These are phyloP conservation scores for Sardina pilchardus DNA, from an alignment of 2,113 vertebrate genomes.

Conservation along the genomic window DNA sequence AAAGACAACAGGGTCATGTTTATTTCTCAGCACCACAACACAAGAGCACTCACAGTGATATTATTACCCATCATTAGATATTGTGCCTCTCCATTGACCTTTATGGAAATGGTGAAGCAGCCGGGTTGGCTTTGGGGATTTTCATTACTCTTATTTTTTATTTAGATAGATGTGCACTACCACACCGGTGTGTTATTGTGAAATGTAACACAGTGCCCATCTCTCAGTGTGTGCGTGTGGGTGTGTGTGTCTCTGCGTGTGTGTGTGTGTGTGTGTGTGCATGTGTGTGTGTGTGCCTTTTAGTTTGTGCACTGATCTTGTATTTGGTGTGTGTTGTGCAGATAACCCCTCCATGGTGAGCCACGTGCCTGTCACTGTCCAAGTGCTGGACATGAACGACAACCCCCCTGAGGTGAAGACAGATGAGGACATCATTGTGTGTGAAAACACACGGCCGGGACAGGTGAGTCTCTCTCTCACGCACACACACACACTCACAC, in stretches of 20 bases:
- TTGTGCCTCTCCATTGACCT: neutral
- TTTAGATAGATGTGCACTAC: neutral
- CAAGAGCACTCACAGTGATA: neutral
- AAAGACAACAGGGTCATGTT: neutral
- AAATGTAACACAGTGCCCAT: neutral
- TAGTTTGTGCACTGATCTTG: neutral
- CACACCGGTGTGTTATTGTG: neutral
- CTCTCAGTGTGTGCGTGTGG: neutral
- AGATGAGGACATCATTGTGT: slow-evolving; percentile 88
- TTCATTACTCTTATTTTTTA: neutral
- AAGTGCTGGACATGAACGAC: slow-evolving; percentile 93
- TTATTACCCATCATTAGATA: neutral
- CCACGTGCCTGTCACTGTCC: slow-evolving; percentile 83
- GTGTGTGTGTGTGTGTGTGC: neutral
- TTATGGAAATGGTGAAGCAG: neutral
- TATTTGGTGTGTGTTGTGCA: slow-evolving; percentile 57
- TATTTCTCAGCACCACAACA: neutral
- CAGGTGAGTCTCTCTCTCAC: slow-evolving; percentile 76
- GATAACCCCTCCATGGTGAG: slow-evolving; percentile 86
- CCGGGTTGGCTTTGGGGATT: neutral
- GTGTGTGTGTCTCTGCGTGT: neutral
- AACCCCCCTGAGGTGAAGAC: slow-evolving; percentile 85
- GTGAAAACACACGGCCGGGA: slow-evolving; percentile 87
- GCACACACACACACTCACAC: slow-evolving; percentile 48
- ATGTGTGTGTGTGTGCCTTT: neutral